Evolutionary conservation across 1,140 invertebrate genomes (phyloP).

Genomic region (Colletes gigas): DNA sequence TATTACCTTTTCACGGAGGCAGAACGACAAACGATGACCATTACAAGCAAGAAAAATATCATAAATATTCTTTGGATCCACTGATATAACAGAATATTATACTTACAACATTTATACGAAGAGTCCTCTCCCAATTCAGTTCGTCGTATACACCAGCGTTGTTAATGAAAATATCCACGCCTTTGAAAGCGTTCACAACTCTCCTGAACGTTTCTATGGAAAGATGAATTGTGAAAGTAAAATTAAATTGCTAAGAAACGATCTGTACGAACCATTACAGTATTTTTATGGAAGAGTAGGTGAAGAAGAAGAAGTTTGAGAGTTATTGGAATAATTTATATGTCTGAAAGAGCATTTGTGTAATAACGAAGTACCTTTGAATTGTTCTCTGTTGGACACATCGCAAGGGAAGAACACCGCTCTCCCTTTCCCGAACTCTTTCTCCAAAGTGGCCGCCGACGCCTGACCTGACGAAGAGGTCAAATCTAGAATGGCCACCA

Average conservation of each 20-base stretch:
- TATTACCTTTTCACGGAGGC: too few relatives aligned
- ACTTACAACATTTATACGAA: constrained; percentile 79
- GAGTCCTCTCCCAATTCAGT: constrained; percentile 75
- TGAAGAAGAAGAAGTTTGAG: too few relatives aligned
- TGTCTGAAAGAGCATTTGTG: too few relatives aligned
- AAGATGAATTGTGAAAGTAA: not conserved
- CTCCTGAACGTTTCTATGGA: constrained; percentile 48
- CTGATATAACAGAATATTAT: not conserved
- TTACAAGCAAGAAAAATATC: too few relatives aligned
- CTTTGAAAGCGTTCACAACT: not conserved
- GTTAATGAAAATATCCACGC: constrained; percentile 79
- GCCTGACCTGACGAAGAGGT: not conserved
- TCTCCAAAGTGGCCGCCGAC: constrained; percentile 13
- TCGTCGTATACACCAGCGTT: constrained; percentile 80
- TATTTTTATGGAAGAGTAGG: too few relatives aligned
- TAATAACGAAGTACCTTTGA: constrained; percentile 20
- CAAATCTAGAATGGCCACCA: constrained; percentile 54
- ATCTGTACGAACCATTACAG: too few relatives aligned
- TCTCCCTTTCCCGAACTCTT: constrained; percentile 70
- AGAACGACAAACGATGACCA: too few relatives aligned
- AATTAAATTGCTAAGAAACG: not conserved
- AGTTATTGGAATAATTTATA: too few relatives aligned
- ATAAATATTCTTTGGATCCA: too few relatives aligned
- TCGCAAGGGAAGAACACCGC: constrained; percentile 21
- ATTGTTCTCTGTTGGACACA: not conserved